Evolutionary conservation across 2,797 vertebrate species (phyloP).

Genomic region (Dromococcyx pavoninus): DNA sequence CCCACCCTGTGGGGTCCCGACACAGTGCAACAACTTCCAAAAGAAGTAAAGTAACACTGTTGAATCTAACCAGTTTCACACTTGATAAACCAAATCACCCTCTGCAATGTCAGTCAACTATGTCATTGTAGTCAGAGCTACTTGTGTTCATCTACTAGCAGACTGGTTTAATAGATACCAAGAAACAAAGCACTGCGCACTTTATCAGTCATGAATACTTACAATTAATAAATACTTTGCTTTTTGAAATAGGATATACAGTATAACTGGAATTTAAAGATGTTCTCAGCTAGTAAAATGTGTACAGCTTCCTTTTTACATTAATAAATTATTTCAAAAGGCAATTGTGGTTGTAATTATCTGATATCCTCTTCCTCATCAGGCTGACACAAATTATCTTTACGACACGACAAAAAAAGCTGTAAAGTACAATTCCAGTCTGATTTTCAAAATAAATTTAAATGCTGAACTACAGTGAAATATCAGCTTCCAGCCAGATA

Average conservation of each 20-base stretch:
- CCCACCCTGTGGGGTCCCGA: rapidly evolving
- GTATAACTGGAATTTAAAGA: neutral
- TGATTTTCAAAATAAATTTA: neutral
- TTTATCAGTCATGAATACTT: neutral
- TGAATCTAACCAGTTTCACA: neutral
- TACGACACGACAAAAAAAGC: neutral
- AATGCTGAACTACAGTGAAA: neutral
- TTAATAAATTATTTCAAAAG: neutral
- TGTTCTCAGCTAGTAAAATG: neutral
- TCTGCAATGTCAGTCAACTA: neutral
- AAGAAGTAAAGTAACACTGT: neutral
- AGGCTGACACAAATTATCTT: neutral
- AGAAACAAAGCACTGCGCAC: neutral
- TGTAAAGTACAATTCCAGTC: neutral
- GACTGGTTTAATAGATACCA: neutral
- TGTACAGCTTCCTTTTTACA: neutral
- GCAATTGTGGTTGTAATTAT: neutral
- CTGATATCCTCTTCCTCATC: neutral
- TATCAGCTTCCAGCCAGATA: neutral
- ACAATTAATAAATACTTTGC: neutral
- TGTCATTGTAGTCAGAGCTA: neutral
- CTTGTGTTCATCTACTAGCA: neutral
- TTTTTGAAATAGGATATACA: neutral
- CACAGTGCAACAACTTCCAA: neutral
- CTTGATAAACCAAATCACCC: neutral